Evolutionary conservation across 2,888 invertebrate genomes (phyloP).

Genomic region (Dermolepida albohirtum): DNA sequence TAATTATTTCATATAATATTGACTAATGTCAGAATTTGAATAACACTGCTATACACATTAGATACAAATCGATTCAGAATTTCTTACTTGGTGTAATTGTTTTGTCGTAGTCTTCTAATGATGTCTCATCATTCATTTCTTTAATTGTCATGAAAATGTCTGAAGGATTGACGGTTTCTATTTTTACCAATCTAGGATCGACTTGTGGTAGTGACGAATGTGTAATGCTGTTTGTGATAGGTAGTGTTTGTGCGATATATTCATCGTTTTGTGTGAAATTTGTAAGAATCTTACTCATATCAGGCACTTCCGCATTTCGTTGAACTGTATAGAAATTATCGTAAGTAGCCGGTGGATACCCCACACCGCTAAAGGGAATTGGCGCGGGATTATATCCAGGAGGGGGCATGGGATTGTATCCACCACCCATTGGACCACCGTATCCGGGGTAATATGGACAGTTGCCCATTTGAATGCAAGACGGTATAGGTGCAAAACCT

Average conservation of each 20-base stretch:
- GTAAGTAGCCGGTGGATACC: slow-evolving; percentile 43
- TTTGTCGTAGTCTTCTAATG: slow-evolving; percentile 15
- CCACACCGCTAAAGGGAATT: slow-evolving; percentile 26
- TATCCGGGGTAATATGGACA: slow-evolving; percentile 38
- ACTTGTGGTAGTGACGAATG: slow-evolving; percentile 25
- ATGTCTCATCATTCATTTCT: slow-evolving; percentile 29
- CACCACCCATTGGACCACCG: background rate
- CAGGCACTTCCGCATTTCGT: slow-evolving; percentile 9
- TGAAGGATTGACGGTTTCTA: slow-evolving; percentile 34
- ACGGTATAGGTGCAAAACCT: slow-evolving; percentile 52
- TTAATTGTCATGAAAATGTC: slow-evolving; percentile 35
- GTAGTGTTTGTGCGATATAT: slow-evolving; percentile 37
- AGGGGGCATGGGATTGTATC: background rate
- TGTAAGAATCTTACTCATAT: slow-evolving; percentile 28
- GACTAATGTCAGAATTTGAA: too few species aligned
- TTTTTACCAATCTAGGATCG: slow-evolving; percentile 33
- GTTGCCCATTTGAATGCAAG: slow-evolving; percentile 49
- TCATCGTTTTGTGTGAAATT: slow-evolving; percentile 32
- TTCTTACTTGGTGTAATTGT: slow-evolving; percentile 27
- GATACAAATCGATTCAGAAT: background rate
- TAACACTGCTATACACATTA: background rate
- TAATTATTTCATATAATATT: too few species aligned
- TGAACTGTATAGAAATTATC: slow-evolving; percentile 33
- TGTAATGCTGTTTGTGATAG: slow-evolving; percentile 39
- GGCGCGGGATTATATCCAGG: background rate